Percentiles rank a stretch among this genome's conserved stretches.
Conservation (phyloP, 2,113 vertebrate genomes). For the Equus quagga region DNA sequence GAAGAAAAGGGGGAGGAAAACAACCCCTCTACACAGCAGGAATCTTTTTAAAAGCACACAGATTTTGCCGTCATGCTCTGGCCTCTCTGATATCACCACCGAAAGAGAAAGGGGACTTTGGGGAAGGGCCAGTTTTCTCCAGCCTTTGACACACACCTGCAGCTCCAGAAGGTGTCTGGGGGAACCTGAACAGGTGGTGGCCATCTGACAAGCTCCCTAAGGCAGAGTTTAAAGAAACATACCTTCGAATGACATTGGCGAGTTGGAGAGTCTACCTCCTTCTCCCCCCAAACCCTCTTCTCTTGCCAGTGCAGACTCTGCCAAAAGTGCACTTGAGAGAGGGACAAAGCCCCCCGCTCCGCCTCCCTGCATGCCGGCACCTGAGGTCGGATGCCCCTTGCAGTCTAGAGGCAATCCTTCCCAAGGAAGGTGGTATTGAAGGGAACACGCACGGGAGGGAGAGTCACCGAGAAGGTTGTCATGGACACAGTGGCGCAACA, state of each 20-base stretch:
- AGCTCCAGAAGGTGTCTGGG: constrained; percentile 10
- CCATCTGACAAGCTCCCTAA: background rate
- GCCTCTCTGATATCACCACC: background rate
- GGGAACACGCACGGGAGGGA: background rate
- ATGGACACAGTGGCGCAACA: background rate
- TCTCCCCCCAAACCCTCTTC: background rate
- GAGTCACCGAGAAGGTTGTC: background rate
- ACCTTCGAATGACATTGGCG: background rate
- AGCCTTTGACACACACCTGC: background rate
- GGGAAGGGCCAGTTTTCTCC: background rate
- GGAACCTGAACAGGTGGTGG: background rate
- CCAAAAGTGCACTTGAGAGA: background rate
- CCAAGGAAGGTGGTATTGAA: background rate
- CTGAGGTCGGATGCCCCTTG: background rate
- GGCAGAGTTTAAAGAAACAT: constrained; percentile 34
- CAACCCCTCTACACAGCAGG: background rate
- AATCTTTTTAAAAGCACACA: background rate
- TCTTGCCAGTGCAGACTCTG: background rate
- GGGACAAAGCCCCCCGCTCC: background rate
- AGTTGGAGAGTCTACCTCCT: background rate
- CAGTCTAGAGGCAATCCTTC: background rate
- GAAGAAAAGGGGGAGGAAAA: background rate
- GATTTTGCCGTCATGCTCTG: background rate
- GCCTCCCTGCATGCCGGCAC: background rate
- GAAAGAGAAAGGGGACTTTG: constrained; percentile 15